Evolutionary conservation across 1,140 invertebrate genomes (phyloP).

Genomic region (Bombus confusus): DNA sequence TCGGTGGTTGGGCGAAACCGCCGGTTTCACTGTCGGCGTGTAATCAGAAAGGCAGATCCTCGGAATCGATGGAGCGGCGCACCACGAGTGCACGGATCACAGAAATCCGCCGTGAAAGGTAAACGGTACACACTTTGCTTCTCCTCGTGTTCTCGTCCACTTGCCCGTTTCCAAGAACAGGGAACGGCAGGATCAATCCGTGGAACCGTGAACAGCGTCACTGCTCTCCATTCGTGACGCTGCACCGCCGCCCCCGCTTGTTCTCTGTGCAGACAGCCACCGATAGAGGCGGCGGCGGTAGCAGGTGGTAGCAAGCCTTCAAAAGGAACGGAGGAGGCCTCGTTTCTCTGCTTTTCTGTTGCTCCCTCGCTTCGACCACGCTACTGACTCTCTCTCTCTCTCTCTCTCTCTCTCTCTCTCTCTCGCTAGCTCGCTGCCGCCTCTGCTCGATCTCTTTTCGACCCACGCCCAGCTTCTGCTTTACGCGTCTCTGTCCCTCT

Average conservation of each 20-base stretch:
- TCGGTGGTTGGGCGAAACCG: neutral
- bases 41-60: neutral
- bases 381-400: neutral
- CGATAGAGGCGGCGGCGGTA: constrained; percentile 41
- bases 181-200: constrained; percentile 40
- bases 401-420: neutral
- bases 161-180: constrained; percentile 7
- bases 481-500: neutral
- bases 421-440: neutral
- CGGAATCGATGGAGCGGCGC: neutral
- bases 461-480: no score
- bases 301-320: constrained; percentile 53
- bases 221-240: constrained; percentile 44
- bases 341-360: neutral
- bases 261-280: constrained; percentile 17
- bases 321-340: constrained; percentile 38
- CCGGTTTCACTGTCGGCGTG: neutral
- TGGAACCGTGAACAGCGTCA: constrained; percentile 57
- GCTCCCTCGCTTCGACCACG: no score
- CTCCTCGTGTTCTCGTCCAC: neutral
- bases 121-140: neutral
- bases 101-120: constrained; percentile 6
- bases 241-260: constrained; percentile 35
- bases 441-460: neutral
- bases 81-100: neutral